Evolutionary conservation across 64 coral and sea anemone species (phyloP), one percentile per base, ranked within the genome.

Genomic region (Stichodactyla helianthus): DNA sequence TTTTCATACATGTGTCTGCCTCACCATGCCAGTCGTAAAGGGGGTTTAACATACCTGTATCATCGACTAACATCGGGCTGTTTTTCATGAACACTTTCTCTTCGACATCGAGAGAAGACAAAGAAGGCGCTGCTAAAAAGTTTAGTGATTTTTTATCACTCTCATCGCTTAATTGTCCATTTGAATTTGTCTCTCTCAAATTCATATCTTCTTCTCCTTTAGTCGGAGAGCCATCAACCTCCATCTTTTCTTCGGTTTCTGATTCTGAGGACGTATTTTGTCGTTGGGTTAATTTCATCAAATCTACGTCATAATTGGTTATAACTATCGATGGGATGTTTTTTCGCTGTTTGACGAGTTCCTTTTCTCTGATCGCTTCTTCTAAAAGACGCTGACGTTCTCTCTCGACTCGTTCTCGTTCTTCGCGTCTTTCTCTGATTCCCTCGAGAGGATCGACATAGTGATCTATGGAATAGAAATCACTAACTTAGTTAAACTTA

Each of bases 241-340:
- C 86, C 51, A 20, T 51, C 55, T 19, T 5, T 23, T 28, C 68
- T 83, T 77, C 85, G 67, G 6, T 68, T 52, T 27, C 56, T 83
- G 77, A 83, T 76, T 51, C 50, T 25, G 12, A 60, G 52, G 68
- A 56, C 50, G 25, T 80, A 15, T 77, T 20, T 84, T 53, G 6
- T 63, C 26, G 17, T 54, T 51, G 20, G 8, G 25, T 27, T 82
- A 82, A 51, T 82, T 51, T 26, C 7, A 53, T 8, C 14, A 82
- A 23, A 53, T 82, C 79, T 20, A 63, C 87, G n/a, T 92, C 79
- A 84, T 92, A 87, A 74, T 95, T 61, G 12, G 94, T 87, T 15
- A 92, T 56, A n/a, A 95, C 86, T 82, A 95, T 95, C 58, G 68
- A 71, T 10, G 94, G 94, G 55, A 95, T 85, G 56, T 55, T 92